Base-by-base conservation (phyloP, 2,797 vertebrate species). In the Helicolenus hilgendorfi region DNA sequence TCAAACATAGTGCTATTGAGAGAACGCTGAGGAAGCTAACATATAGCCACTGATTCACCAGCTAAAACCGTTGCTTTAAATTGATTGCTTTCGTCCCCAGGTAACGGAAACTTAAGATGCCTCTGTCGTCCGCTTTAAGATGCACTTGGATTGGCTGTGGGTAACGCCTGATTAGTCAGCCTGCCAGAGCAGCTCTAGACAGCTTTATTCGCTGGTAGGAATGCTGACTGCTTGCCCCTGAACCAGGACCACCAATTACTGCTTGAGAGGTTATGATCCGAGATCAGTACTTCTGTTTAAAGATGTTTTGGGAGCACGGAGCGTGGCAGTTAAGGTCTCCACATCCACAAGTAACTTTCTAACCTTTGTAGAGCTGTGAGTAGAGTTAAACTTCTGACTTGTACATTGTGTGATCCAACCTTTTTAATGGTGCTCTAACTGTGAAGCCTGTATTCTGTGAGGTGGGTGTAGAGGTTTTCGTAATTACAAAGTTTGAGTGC, bases 221-320 rank as follows among this genome's bases (percentile, higher is more conserved):
- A 72, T 92, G 88, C 92, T 89, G 92, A 92, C 85, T 91, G 90
- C 58, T 33, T 75, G 80, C 79, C 85, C 88, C 86, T 78, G 86
- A 87, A 90, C 89, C 87, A 82, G 78, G 85, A 94, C 87, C 94
- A 91, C 89, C 94, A 95, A 96, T 95, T 95, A 95, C 80, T 79
- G 87, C 79, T 91, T 91, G 86, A 93, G 87, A 89, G 93, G 89
- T 94, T 94, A 92, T 92, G 91, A 94, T 92, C 89, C 33, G 1
- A 87, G 84, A 94, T 95, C 92, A 91, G 86, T 89, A 72, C 84
- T 81, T 92, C 77, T 89, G 87, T 92, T 93, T 89, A 83, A 94
- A 91, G 88, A 93, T 87, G 87, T 88, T 91, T 86, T 79, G 79
- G 81, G 79, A 93, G 79, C 87, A 76, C 31, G 69, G 70, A 88